Percentiles rank a stretch among this genome's conserved stretches.
Evolutionary conservation across 2,797 vertebrate species (phyloP).

Genomic region (Takifugu rubripes): DNA sequence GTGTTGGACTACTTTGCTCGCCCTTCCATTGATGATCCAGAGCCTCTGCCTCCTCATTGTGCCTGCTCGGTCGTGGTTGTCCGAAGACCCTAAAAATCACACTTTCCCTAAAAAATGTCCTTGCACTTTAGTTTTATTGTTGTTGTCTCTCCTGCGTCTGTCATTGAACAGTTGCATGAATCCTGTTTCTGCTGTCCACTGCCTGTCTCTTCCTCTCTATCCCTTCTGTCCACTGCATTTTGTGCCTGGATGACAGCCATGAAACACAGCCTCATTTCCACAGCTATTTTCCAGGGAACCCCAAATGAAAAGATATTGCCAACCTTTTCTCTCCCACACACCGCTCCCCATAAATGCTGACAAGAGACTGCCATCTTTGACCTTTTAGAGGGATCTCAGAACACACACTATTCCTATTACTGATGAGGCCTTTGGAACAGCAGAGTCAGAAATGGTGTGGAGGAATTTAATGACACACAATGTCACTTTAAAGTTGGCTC

Average conservation of each 20-base stretch:
- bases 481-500: slow-evolving; percentile 63
- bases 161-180: slow-evolving; percentile 16
- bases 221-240: neutral
- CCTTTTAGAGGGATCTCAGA: slow-evolving; percentile 54
- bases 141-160: slow-evolving; percentile 3
- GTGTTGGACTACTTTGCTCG: slow-evolving; percentile 20
- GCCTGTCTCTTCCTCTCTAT: slow-evolving; percentile 11
- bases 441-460: slow-evolving; percentile 50
- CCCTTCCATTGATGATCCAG: slow-evolving; percentile 27
- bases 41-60: slow-evolving; percentile 20
- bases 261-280: slow-evolving; percentile 56
- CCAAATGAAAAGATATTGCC: slow-evolving; percentile 64
- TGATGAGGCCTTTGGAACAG: slow-evolving; percentile 61
- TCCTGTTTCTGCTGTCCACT: slow-evolving; percentile 12
- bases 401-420: slow-evolving; percentile 46
- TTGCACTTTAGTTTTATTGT: slow-evolving; percentile 24
- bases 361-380: slow-evolving; percentile 61
- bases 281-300: slow-evolving; percentile 39
- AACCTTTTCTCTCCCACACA: slow-evolving; percentile 54
- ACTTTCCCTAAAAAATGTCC: slow-evolving; percentile 5
- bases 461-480: slow-evolving; percentile 69
- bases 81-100: slow-evolving; percentile 13
- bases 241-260: slow-evolving; percentile 45
- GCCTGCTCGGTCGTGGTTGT: slow-evolving; percentile 30
- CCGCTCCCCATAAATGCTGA: slow-evolving; percentile 60